Evolutionary conservation across 23 tunicate genomes (phyloP).

Genomic region (Phallusia fumigata): DNA sequence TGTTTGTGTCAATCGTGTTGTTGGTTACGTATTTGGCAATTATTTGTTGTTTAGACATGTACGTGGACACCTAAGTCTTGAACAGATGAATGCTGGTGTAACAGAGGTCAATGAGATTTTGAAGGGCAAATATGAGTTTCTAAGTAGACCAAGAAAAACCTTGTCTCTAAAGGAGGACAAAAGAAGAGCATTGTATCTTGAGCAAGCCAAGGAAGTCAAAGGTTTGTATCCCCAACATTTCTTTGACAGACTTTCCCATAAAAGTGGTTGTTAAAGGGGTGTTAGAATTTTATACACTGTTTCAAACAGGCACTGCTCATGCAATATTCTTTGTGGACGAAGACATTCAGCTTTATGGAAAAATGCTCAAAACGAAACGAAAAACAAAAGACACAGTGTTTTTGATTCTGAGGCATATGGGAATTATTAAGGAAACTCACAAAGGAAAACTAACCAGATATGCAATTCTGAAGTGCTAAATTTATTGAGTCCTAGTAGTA

Average conservation of each 20-base stretch:
- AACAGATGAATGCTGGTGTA: slow-evolving; percentile 55
- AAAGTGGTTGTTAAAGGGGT: too few species aligned
- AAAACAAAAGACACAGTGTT: slow-evolving; percentile 66
- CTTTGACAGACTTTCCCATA: too few species aligned
- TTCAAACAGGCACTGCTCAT: slow-evolving; percentile 48
- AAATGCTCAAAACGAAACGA: slow-evolving; percentile 36
- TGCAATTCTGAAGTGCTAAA: slow-evolving; percentile 31
- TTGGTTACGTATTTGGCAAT: too few species aligned
- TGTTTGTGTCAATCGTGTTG: too few species aligned
- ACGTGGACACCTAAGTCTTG: slow-evolving; percentile 58
- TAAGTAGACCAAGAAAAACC: slow-evolving; percentile 53
- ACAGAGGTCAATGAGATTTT: slow-evolving; percentile 56
- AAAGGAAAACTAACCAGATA: slow-evolving; percentile 64
- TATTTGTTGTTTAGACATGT: slow-evolving; percentile 31
- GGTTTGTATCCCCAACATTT: slow-evolving; percentile 4
- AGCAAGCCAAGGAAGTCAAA: slow-evolving; percentile 78
- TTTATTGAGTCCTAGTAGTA: too few species aligned
- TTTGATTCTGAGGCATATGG: slow-evolving; percentile 72
- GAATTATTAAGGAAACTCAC: slow-evolving; percentile 71
- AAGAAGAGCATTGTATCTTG: slow-evolving; percentile 50
- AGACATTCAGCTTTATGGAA: slow-evolving; percentile 52
- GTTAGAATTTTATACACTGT: too few species aligned
- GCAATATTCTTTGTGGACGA: slow-evolving; percentile 65
- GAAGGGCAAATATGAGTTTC: slow-evolving; percentile 57
- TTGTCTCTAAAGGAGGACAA: slow-evolving; percentile 53